Evolutionary conservation across 2,797 vertebrate species (phyloP).

Genomic region (Denticeps clupeoides): DNA sequence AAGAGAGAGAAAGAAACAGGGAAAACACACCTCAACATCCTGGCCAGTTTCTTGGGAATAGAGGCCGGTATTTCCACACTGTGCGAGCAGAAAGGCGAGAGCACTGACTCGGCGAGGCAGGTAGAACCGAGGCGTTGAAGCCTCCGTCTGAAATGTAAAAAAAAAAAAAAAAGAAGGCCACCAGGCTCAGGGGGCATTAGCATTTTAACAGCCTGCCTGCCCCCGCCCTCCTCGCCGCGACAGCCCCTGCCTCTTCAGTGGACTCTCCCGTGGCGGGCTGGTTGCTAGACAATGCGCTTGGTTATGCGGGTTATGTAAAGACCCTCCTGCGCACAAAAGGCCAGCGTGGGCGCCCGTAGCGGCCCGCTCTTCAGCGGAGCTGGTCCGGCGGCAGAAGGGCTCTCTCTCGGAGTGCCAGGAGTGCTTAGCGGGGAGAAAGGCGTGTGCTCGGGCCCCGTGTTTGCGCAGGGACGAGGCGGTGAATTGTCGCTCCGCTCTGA

Average conservation of each 20-base stretch:
- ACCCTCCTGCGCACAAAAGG: conserved; percentile 68
- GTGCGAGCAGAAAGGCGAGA: conserved; percentile 37
- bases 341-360: conserved; percentile 59
- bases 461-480: conserved; percentile 43
- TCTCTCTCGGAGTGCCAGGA: conserved; percentile 35
- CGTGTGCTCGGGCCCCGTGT: conserved; percentile 43
- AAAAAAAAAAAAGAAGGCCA: not conserved
- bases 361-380: conserved; percentile 57
- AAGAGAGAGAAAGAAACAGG: conserved; percentile 28
- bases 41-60: conserved; percentile 40
- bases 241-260: conserved; percentile 42
- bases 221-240: conserved; percentile 37
- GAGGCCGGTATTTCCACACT: conserved; percentile 30
- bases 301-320: conserved; percentile 73
- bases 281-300: conserved; percentile 72
- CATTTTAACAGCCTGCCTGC: conserved; percentile 44
- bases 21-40: conserved; percentile 54
- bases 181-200: conserved; percentile 34
- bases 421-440: too few relatives aligned
- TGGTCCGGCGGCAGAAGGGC: conserved; percentile 62
- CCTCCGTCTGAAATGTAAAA: not conserved
- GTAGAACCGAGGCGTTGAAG: conserved; percentile 10
- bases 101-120: conserved; percentile 19
- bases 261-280: too few relatives aligned
- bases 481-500: conserved; percentile 34